A percentile compares a stretch with the other conserved stretches of the same genome.
These are phyloP conservation scores for Triops longicaudatus DNA, from an alignment of 1,140 invertebrate genomes.

Conservation along the genomic window DNA sequence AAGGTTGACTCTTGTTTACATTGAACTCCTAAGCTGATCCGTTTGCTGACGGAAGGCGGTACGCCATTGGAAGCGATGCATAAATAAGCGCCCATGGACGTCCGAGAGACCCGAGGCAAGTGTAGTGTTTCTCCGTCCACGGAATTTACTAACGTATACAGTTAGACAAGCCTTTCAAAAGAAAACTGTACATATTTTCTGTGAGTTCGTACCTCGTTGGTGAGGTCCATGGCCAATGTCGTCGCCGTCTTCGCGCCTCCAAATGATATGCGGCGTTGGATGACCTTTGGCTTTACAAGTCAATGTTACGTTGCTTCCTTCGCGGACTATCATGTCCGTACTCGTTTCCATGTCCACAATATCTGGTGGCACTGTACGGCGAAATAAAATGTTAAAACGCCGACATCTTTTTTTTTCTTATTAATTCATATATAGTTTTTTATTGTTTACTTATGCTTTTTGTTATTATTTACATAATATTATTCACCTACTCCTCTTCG, in stretches of 20 bases:
- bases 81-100: slow-evolving; percentile 56
- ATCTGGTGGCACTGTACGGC: slow-evolving; percentile 68
- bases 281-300: slow-evolving; percentile 59
- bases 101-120: slow-evolving; percentile 48
- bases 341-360: slow-evolving; percentile 68
- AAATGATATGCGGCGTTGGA: slow-evolving; percentile 67
- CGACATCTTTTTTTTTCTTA: too few relatives aligned
- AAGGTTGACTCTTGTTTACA: slow-evolving; percentile 53
- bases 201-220: slow-evolving; percentile 16
- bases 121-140: slow-evolving; percentile 46
- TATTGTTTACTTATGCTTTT: too few relatives aligned
- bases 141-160: slow-evolving; percentile 37
- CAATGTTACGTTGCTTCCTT: slow-evolving; percentile 74
- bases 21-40: slow-evolving; percentile 62
- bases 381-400: slow-evolving; percentile 21
- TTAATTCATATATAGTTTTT: too few relatives aligned
- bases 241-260: slow-evolving; percentile 69
- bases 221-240: slow-evolving; percentile 50
- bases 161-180: slow-evolving; percentile 5
- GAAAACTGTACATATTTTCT: slow-evolving; percentile 26
- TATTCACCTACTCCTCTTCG: too few relatives aligned
- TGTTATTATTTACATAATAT: too few relatives aligned
- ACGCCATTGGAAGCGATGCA: slow-evolving; percentile 73
- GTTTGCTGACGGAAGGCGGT: slow-evolving; percentile 66
- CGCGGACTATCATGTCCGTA: slow-evolving; percentile 74